Evolutionary conservation across 2,797 vertebrate genomes (phyloP).

Genomic region (Kryptopterus vitreolus): DNA sequence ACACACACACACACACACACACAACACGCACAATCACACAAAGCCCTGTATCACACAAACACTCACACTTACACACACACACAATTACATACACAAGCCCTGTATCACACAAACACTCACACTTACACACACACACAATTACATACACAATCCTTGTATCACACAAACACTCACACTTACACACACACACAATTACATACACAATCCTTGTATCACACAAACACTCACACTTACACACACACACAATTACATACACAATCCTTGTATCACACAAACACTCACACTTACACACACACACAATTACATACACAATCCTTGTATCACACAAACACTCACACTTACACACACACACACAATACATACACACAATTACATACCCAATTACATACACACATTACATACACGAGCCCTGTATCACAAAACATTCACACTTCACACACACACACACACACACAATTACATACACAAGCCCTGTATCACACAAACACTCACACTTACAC

Average conservation of each 20-base stretch:
- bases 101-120: not conserved
- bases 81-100: not conserved
- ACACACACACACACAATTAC: too few species aligned
- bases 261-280: not conserved
- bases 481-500: not conserved
- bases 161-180: not conserved
- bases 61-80: conserved; percentile 3
- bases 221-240: not conserved
- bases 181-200: not conserved
- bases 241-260: not conserved
- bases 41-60: not conserved
- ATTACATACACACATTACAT: too few species aligned
- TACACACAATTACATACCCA: not conserved
- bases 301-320: too few species aligned
- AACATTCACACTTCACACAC: too few species aligned
- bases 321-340: not conserved
- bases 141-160: not conserved
- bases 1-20: conserved; percentile 26
- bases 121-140: not conserved
- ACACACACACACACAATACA: not conserved
- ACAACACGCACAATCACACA: not conserved
- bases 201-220: not conserved
- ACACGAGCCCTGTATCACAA: too few species aligned
- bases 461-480: too few species aligned
- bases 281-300: not conserved